Percentiles rank a stretch among this genome's conserved stretches.
phyloP scores from a whole-genome alignment of 2,797 vertebrate genomes.

The Pipistrellus nathusii region DNA sequence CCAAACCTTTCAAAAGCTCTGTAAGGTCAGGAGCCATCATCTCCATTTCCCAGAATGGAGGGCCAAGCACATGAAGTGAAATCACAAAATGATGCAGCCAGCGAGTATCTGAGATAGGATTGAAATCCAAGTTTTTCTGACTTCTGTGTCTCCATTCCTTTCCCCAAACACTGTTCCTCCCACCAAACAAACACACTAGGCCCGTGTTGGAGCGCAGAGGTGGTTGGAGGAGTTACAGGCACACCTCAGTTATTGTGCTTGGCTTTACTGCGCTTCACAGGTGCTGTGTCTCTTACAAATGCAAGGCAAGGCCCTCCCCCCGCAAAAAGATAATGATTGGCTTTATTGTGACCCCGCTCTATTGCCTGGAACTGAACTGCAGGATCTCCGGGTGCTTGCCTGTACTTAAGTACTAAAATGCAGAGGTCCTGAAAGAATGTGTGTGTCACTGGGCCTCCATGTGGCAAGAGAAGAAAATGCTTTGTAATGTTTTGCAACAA shows the following conservation, averaged over 20 bases:
- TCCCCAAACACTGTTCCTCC: neutral
- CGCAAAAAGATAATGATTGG: neutral
- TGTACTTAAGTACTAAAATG: neutral
- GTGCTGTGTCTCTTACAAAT: neutral
- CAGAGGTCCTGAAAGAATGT: neutral
- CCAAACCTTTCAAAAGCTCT: neutral
- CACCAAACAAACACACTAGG: neutral
- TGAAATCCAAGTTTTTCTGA: slow-evolving; percentile 11
- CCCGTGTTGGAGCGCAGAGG: neutral
- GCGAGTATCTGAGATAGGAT: neutral
- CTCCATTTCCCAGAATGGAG: neutral
- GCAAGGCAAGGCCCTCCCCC: neutral
- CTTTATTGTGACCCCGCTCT: neutral
- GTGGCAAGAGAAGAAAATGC: slow-evolving; percentile 9
- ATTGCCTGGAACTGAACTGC: neutral
- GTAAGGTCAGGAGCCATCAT: neutral
- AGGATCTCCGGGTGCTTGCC: neutral
- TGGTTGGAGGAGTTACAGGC: neutral
- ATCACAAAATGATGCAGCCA: neutral
- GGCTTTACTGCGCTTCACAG: neutral
- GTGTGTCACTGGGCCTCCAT: neutral
- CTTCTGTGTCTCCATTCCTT: neutral
- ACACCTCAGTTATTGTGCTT: neutral
- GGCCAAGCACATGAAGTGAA: neutral
- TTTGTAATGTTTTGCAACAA: slow-evolving; percentile 27